Evolutionary conservation across 2,888 invertebrate genomes (phyloP).

Genomic region (Seira musarum): DNA sequence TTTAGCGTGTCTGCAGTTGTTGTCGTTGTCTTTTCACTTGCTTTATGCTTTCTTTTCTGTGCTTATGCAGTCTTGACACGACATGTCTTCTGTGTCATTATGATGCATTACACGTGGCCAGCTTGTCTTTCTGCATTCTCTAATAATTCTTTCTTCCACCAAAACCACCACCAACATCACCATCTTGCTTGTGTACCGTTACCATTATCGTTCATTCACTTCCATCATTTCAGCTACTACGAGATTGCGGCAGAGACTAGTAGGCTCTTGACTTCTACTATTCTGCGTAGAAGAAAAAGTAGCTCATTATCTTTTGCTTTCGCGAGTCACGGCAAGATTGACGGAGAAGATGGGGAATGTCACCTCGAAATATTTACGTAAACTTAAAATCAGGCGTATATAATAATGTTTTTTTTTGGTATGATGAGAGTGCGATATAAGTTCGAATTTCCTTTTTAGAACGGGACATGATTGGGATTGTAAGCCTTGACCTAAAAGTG

Average conservation of each 20-base stretch:
- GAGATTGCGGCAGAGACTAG: background rate
- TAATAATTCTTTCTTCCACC: background rate
- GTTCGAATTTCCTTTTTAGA: background rate
- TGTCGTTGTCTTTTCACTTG: background rate
- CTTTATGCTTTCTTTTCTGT: background rate
- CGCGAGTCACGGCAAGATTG: background rate
- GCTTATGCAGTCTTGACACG: slow-evolving; percentile 10
- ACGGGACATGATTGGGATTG: background rate
- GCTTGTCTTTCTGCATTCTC: slow-evolving; percentile 27
- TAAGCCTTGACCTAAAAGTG: background rate
- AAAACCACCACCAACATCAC: too few relatives aligned
- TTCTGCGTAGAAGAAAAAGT: slow-evolving; percentile 9
- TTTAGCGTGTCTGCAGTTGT: slow-evolving; percentile 11
- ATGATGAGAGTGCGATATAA: background rate
- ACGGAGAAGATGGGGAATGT: background rate
- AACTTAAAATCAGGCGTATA: background rate
- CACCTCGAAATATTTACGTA: background rate
- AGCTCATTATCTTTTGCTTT: slow-evolving; percentile 32
- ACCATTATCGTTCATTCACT: background rate
- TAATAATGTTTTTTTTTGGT: background rate
- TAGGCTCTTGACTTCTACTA: background rate
- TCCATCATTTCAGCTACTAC: background rate
- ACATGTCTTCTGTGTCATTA: slow-evolving; percentile 19
- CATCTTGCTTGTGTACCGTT: too few relatives aligned
- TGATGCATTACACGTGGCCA: slow-evolving; percentile 34